Evolutionary conservation across 2,888 invertebrate species (phyloP), one percentile per base, ranked within the genome.

Genomic region (Ichneumoninae sp.): DNA sequence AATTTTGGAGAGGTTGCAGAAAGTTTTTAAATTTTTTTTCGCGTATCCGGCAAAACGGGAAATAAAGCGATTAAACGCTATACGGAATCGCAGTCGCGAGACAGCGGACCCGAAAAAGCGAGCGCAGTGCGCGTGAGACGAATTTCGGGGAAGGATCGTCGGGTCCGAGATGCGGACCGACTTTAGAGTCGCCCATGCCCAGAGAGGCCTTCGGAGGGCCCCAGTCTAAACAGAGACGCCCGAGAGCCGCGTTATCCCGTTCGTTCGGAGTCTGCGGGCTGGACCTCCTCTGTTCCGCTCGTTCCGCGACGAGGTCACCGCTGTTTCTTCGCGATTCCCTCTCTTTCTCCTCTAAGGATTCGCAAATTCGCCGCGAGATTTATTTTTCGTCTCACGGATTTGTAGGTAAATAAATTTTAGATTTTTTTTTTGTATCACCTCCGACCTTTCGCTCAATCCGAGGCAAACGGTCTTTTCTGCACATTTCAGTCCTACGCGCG

Each of bases 121-220:
- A 57, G 81, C 70, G 74, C 78, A 70, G 78, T 70, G 54, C 76
- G 65, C 80, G 68, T 85, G 87, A 86, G 86, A 87, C 86, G 83
- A 80, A 86, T 86, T 85, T 86, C 85, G 83, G 74, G 71, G 85
- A 85, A 87, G 85, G 84, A 81, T 83, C 82, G 60, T 63, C 54
- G 74, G 81, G 81, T 78, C 73, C 47, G 73, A 74, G 81, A 81
- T 13, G 26, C 81, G 69, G 74, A 74, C 69, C 81, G 77, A 84
- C 63, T 84, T 78, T 84, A 40, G 16, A 47, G 44, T 47, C 44
- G 81, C 80, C 68, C 73, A 68, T 77, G 77, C 70, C 74, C 74
- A 81, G 78, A 78, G 84, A 78, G 81, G 81, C 73, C 81, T 81
- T 81, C 74, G 76, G 76, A 81, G 84, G 78, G 68, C 70, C 77